Percentiles rank a stretch among this genome's conserved stretches.
phyloP scores from a whole-genome alignment of 2,797 vertebrate genomes.

The Meriones psammophilus region DNA sequence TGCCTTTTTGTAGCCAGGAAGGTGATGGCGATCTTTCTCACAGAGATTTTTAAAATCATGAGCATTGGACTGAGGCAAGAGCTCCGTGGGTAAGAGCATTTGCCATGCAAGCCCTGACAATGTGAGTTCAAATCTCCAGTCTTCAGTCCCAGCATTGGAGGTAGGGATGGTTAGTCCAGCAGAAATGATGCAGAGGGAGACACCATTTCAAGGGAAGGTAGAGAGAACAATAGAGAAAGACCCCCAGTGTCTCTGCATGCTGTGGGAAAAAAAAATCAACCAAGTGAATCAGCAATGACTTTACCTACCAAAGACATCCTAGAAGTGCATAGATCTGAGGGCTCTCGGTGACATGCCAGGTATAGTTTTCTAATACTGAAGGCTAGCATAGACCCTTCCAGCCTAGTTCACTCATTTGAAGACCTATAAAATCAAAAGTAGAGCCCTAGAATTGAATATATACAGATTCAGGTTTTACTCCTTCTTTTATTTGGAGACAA shows the following conservation, averaged over 20 bases:
- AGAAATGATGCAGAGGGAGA: not conserved
- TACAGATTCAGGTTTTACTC: not conserved
- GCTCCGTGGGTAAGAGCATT: not conserved
- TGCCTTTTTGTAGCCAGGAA: not conserved
- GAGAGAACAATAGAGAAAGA: not conserved
- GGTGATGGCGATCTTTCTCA: not conserved
- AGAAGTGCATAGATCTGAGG: not conserved
- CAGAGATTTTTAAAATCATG: not conserved
- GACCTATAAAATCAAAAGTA: not conserved
- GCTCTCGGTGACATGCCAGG: not conserved
- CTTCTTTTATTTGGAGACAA: not conserved
- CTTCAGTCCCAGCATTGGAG: not conserved
- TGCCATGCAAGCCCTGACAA: not conserved
- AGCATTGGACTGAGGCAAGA: not conserved
- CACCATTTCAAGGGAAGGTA: not conserved
- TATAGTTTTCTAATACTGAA: not conserved
- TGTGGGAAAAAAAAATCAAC: not conserved
- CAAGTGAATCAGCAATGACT: not conserved
- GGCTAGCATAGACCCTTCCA: not conserved
- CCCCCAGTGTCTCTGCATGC: too few relatives aligned
- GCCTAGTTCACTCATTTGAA: not conserved
- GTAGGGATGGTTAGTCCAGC: not conserved
- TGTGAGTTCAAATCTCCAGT: not conserved
- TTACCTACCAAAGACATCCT: not conserved
- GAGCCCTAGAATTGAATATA: not conserved